These are phyloP conservation scores for Percina caprodes DNA, from an alignment of 2,113 vertebrate genomes.

Conservation along the genomic window DNA sequence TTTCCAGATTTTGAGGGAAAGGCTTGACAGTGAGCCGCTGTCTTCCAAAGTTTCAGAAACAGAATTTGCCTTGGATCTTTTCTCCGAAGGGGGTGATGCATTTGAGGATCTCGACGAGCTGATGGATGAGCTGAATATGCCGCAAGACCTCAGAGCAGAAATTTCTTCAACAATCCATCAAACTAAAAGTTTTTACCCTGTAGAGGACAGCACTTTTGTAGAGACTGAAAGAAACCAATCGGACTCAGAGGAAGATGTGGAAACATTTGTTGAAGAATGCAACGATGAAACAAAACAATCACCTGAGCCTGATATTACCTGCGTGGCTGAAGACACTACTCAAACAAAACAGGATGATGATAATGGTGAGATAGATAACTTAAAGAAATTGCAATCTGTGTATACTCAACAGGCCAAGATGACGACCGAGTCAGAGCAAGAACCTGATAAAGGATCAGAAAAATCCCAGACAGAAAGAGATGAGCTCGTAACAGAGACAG, in stretches of 20 bases:
- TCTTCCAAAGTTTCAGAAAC: slow-evolving; percentile 71
- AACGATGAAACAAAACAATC: slow-evolving; percentile 22
- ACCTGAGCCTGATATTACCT: slow-evolving; percentile 6
- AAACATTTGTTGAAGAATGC: slow-evolving; percentile 38
- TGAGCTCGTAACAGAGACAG: slow-evolving; percentile 1
- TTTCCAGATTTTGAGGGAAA: slow-evolving; percentile 72
- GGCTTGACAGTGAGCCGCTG: slow-evolving; percentile 67
- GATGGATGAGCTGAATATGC: slow-evolving; percentile 79
- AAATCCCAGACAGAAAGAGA: slow-evolving; percentile 19
- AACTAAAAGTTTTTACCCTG: slow-evolving; percentile 52
- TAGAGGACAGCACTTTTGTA: slow-evolving; percentile 56
- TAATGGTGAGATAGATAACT: neutral
- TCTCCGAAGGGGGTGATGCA: slow-evolving; percentile 58
- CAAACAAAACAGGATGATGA: neutral
- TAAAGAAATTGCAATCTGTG: neutral
- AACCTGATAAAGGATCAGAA: slow-evolving; percentile 24
- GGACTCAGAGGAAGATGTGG: slow-evolving; percentile 67
- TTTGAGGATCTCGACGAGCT: slow-evolving; percentile 76
- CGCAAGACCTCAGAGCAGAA: slow-evolving; percentile 73
- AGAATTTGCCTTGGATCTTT: slow-evolving; percentile 70
- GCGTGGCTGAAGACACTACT: slow-evolving; percentile 9
- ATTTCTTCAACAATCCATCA: slow-evolving; percentile 69
- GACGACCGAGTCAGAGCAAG: neutral
- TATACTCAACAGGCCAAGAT: neutral
- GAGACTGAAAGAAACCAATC: slow-evolving; percentile 53